These are phyloP conservation scores for Graphium colonna DNA, from an alignment of 2,888 invertebrate genomes.

Conservation along the genomic window DNA sequence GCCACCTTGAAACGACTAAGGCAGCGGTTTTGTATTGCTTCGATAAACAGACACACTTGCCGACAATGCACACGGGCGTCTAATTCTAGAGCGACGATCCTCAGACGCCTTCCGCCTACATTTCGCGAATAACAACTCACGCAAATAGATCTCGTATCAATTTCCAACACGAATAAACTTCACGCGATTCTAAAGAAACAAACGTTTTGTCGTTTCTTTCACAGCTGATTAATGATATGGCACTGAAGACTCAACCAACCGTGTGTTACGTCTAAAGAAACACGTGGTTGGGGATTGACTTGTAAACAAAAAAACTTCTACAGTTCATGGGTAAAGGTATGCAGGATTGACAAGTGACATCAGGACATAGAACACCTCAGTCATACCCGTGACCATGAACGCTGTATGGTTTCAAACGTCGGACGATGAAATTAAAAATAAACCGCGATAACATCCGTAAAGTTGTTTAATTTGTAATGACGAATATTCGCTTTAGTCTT, in stretches of 20 bases:
- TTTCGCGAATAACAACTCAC: constrained; percentile 46
- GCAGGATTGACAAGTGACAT: too few species aligned
- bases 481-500: too few species aligned
- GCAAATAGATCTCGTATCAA: constrained; percentile 42
- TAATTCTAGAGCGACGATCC: constrained; percentile 39
- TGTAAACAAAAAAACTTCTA: too few species aligned
- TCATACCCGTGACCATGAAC: too few species aligned
- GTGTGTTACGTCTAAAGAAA: background rate
- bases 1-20: too few species aligned
- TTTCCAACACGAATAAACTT: constrained; percentile 24
- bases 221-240: constrained; percentile 1
- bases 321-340: too few species aligned
- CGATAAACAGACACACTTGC: constrained; percentile 27
- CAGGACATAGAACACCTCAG: too few species aligned
- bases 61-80: constrained; percentile 20
- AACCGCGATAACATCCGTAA: too few species aligned
- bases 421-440: too few species aligned
- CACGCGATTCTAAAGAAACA: constrained; percentile 23
- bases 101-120: constrained; percentile 46
- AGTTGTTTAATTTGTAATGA: too few species aligned
- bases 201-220: constrained; percentile 22
- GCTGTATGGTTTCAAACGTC: too few species aligned
- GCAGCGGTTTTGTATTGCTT: constrained; percentile 8
- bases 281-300: background rate
- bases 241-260: constrained; percentile 13